Conservation (phyloP, 2,888 invertebrate genomes). For the Tachina lurida region DNA sequence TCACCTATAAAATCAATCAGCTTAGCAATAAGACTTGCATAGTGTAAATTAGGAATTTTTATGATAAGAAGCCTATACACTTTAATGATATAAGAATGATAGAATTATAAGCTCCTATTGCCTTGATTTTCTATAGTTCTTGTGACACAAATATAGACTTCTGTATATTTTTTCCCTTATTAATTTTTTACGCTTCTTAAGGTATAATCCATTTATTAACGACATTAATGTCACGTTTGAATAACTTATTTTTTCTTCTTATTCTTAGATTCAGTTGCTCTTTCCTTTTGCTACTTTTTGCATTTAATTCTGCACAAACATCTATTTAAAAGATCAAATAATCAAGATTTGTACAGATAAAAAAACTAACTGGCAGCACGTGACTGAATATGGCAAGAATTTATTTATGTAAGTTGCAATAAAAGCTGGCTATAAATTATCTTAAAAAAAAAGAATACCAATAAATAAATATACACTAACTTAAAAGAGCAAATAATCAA, state of each 20-base stretch:
- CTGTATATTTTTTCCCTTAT: not conserved
- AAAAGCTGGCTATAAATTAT: constrained; percentile 18
- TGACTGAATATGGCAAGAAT: constrained; percentile 62
- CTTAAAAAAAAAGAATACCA: not conserved
- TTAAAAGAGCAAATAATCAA: not conserved
- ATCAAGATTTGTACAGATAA: constrained; percentile 45
- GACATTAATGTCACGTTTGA: constrained; percentile 65
- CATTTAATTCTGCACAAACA: constrained; percentile 14
- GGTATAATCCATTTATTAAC: constrained; percentile 55
- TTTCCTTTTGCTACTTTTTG: constrained; percentile 33
- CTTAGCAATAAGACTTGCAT: too few relatives aligned
- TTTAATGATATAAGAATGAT: constrained; percentile 18
- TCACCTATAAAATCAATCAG: too few relatives aligned
- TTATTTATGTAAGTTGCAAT: constrained; percentile 29
- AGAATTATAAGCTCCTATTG: constrained; percentile 36
- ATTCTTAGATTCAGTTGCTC: constrained; percentile 20
- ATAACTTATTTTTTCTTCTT: constrained; percentile 14
- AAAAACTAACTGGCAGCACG: constrained; percentile 63
- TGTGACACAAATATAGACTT: not conserved
- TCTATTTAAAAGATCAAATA: constrained; percentile 47
- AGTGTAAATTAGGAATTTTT: too few relatives aligned
- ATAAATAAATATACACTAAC: not conserved
- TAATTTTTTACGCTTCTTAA: not conserved
- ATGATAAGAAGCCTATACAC: not conserved
- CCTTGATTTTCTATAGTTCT: constrained; percentile 27